Evolutionary conservation across 2,797 vertebrate genomes (phyloP).

Genomic region (Schizopygopsis malacanthus): DNA sequence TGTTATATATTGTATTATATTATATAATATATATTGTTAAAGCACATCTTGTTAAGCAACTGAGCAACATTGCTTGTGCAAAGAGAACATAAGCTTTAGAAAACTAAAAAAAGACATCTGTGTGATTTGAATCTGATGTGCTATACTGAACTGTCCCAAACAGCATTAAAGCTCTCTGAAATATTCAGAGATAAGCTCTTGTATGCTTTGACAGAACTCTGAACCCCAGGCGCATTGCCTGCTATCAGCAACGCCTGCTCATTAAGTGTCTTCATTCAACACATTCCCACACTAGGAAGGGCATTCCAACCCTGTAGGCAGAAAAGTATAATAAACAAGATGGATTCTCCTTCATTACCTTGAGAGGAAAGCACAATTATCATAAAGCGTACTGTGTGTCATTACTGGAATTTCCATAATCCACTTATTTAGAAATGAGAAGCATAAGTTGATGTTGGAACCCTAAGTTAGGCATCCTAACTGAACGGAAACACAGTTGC

Average conservation of each 20-base stretch:
- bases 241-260: conserved; percentile 65
- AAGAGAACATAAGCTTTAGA: neutral
- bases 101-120: conserved; percentile 11
- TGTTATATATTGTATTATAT: no score
- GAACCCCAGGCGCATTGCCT: conserved; percentile 38
- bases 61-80: neutral
- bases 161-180: conserved; percentile 25
- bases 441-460: neutral
- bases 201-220: conserved; percentile 13
- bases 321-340: conserved; percentile 66
- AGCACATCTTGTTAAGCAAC: neutral
- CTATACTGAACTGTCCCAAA: neutral
- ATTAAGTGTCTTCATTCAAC: conserved; percentile 66
- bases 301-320: conserved; percentile 51
- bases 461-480: neutral
- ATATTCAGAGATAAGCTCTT: conserved; percentile 39
- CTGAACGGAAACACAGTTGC: neutral
- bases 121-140: conserved; percentile 23
- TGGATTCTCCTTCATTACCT: conserved; percentile 58
- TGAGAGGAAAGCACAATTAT: conserved; percentile 15
- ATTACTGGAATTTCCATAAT: conserved; percentile 9
- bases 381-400: conserved; percentile 26
- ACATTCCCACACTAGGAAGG: conserved; percentile 62
- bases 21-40: neutral
- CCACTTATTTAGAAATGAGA: conserved; percentile 12